phyloP scores from a whole-genome alignment of 2,888 invertebrate genomes.

The Eudasyphora cyanicolor region DNA sequence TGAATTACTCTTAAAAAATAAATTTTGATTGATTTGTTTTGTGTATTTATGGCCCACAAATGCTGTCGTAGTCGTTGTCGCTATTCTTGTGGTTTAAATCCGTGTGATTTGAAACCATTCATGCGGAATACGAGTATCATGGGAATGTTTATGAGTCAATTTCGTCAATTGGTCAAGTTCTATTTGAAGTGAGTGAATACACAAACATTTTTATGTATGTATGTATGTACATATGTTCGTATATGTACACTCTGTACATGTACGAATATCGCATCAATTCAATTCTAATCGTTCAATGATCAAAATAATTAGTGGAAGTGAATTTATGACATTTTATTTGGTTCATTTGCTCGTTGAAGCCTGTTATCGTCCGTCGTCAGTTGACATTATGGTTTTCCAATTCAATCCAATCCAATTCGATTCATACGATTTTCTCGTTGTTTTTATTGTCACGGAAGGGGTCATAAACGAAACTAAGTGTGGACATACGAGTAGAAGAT shows the following conservation, averaged over 20 bases:
- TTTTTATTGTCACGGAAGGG: not conserved
- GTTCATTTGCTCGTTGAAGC: not conserved
- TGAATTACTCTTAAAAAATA: not conserved
- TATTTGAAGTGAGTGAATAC: not conserved
- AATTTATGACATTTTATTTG: constrained; percentile 6
- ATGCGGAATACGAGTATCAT: not conserved
- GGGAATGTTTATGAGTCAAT: not conserved
- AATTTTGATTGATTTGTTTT: constrained; percentile 26
- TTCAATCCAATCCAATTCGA: no score
- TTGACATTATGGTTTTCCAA: not conserved
- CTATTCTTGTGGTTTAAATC: not conserved
- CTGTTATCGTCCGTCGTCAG: not conserved
- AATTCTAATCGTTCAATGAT: not conserved
- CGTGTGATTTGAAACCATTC: not conserved
- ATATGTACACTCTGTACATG: no score
- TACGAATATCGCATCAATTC: no score
- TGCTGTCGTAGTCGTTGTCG: not conserved
- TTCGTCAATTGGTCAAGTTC: not conserved
- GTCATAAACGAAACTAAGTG: not conserved
- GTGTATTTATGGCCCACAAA: not conserved
- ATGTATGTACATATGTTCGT: no score
- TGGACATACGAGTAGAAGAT: not conserved
- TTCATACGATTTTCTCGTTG: not conserved
- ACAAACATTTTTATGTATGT: not conserved
- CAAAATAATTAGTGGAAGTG: not conserved